Conservation (phyloP, 2,797 vertebrate genomes). For the Toxotes lorentzi region DNA sequence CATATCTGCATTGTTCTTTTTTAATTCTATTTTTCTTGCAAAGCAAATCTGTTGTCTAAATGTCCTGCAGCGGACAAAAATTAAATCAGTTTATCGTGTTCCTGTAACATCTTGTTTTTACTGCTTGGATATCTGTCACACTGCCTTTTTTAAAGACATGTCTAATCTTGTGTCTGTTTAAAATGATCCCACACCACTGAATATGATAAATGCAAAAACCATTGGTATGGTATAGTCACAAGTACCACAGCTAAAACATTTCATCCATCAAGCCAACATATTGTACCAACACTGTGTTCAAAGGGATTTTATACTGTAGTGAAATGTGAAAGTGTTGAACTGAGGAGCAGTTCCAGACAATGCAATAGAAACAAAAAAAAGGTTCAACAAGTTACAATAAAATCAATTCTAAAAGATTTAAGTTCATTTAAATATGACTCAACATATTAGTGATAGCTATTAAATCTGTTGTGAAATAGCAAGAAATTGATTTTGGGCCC, state of each 20-base stretch:
- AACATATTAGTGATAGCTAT: background rate
- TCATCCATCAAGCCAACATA: background rate
- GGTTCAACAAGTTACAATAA: background rate
- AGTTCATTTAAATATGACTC: background rate
- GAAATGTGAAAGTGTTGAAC: background rate
- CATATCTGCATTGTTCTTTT: background rate
- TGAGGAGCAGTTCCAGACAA: background rate
- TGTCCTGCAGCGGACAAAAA: background rate
- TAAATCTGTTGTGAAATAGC: background rate
- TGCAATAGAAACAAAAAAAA: background rate
- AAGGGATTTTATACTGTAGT: background rate
- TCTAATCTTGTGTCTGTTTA: too few species aligned
- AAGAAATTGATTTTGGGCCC: background rate
- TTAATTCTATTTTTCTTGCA: background rate
- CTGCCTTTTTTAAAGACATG: background rate
- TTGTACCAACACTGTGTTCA: background rate
- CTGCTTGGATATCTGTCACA: background rate
- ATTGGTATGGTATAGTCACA: background rate
- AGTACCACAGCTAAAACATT: background rate
- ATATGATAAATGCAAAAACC: background rate
- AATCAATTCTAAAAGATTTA: background rate
- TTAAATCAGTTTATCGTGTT: background rate
- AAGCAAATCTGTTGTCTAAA: background rate
- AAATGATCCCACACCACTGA: background rate
- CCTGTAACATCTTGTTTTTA: background rate